These are phyloP conservation scores for Sitophilus oryzae DNA, from an alignment of 1,140 invertebrate genomes.

Conservation along the genomic window DNA sequence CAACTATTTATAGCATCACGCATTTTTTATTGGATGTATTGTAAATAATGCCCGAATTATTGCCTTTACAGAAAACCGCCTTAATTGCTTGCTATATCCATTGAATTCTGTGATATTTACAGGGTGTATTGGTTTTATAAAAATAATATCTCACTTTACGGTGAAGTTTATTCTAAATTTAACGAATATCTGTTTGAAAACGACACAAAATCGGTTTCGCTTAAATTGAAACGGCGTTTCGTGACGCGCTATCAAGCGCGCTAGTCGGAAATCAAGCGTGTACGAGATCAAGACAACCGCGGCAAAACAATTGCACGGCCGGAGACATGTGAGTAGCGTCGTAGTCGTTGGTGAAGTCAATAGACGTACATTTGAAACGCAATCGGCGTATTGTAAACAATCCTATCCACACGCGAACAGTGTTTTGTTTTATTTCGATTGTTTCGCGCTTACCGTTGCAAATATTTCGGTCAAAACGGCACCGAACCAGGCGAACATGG, in stretches of 20 bases:
- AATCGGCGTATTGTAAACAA: constrained; percentile 4
- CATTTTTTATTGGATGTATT: no score
- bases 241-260: background rate
- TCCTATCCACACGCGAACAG: constrained; percentile 22
- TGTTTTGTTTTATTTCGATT: background rate
- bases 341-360: background rate
- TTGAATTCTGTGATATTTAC: constrained; percentile 25
- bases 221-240: background rate
- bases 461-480: constrained; percentile 16
- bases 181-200: background rate
- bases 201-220: background rate
- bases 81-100: constrained; percentile 13
- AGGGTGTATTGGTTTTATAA: constrained; percentile 18
- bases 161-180: background rate
- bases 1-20: no score
- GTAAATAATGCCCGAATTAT: constrained; percentile 12
- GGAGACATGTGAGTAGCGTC: background rate
- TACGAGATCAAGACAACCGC: no score
- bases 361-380: background rate
- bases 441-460: background rate
- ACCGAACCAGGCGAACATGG: constrained; percentile 25
- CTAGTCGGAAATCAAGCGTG: no score
- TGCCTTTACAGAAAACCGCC: constrained; percentile 11
- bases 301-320: background rate
- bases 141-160: background rate